Evolutionary conservation across 1,140 invertebrate species (phyloP), one percentile per base, ranked within the genome.

Genomic region (Globodera rostochiensis): DNA sequence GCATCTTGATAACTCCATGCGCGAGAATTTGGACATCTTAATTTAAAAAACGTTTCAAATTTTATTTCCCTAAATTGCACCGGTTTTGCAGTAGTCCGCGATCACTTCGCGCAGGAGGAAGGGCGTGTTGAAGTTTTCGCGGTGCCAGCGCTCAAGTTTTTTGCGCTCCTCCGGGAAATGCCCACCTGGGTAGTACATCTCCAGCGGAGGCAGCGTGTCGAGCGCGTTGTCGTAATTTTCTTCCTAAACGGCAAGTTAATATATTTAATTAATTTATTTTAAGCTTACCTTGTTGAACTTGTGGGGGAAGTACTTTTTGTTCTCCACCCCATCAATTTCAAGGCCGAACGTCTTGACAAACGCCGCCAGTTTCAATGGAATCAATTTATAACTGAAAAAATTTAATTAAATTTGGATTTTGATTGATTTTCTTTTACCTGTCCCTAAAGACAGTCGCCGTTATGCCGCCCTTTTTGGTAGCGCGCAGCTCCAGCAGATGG

Each of bases 251-350:
- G 60, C 1, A 45, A 45, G 1, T 36, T 19, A 53, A 53, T 5
- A 53, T 9, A 25, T 25, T 25, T 25, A 25, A n/a, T n/a, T n/a
- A n/a, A n/a, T n/a, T n/a, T 53, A 4, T 53, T 53, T 53, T 53
- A 53, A 53, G 7, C 36, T 3, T 73, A 15, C 15, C 73, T 15
- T 19, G 3, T 73, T 8, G 9, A 50, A 49, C 3, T 50, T 36
- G 47, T 45, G 74, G 0, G 74, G 74, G 46, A 75, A 75, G 74
- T 45, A 45, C 2, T 21, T 49, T 19, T 75, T 75, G 21, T 53
- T 5, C 4, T 53, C 50, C 8, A 53, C 50, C 1, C 15, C 25
- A 45, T 73, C 73, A 3, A 49, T 73, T 36, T 36, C 36, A 36
- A 36, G 36, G 2, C 36, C 36, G 36, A 36, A 36, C 2, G 36